Percentiles rank a stretch among this genome's conserved stretches.
These are phyloP conservation scores for Thomomys bottae DNA, from an alignment of 2,113 vertebrate species.

Conservation along the genomic window DNA sequence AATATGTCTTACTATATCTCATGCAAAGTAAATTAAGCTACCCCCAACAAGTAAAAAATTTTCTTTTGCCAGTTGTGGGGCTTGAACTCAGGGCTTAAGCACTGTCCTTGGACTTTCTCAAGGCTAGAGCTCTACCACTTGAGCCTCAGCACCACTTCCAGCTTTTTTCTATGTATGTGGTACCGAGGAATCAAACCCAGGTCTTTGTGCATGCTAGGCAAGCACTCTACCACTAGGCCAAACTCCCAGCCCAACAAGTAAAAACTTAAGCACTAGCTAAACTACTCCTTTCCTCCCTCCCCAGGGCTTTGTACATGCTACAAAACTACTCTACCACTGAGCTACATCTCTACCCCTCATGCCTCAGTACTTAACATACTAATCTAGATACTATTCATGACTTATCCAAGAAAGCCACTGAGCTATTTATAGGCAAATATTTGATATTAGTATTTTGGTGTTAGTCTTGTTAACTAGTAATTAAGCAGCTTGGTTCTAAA, in stretches of 20 bases:
- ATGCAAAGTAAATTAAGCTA: conserved; percentile 6
- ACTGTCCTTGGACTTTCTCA: too few relatives aligned
- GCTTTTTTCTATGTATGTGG: too few relatives aligned
- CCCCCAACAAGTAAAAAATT: not conserved
- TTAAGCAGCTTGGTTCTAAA: not conserved
- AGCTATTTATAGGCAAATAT: not conserved
- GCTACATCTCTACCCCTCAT: not conserved
- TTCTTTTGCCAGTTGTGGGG: too few relatives aligned
- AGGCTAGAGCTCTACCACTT: too few relatives aligned
- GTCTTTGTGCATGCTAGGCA: too few relatives aligned
- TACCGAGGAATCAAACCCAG: too few relatives aligned
- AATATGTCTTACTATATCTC: conserved; percentile 9
- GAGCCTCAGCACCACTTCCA: too few relatives aligned
- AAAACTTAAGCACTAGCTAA: not conserved
- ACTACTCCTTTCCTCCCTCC: not conserved
- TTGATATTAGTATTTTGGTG: not conserved
- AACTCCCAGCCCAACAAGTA: not conserved
- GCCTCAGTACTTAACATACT: not conserved
- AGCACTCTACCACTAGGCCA: too few relatives aligned
- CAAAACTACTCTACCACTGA: not conserved
- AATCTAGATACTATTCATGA: not conserved
- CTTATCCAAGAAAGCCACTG: conserved; percentile 24
- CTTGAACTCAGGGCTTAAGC: too few relatives aligned
- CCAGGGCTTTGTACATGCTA: not conserved
- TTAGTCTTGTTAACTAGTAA: not conserved